Evolutionary conservation across 2,888 invertebrate species (phyloP), one percentile per base, ranked within the genome.

Genomic region (Platycheirus albimanus): DNA sequence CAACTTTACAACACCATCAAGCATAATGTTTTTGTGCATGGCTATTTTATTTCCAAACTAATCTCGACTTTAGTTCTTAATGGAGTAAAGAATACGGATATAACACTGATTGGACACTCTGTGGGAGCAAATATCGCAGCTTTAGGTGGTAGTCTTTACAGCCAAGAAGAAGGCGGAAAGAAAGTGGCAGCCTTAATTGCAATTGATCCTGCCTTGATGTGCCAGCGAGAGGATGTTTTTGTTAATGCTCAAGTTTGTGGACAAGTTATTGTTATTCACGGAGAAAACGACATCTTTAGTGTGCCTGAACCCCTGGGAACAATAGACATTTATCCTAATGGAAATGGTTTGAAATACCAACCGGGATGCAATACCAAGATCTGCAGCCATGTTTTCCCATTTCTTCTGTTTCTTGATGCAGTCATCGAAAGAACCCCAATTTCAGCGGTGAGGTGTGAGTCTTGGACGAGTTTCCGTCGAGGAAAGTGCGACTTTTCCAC

Each of bases 71-170:
- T 51, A 28, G 30, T 17, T 51, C 11, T 11, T 1, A 51, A 11
- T 51, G 51, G 51, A 5, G 30, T 51, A 1, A 51, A 17, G 3
- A 28, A 30, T 1, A 30, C 51, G 3, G 28, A 88, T 33, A 87
- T 89, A 0, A 89, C 87, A 0, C 38, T 89, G 30, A 88, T 86
- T 0, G 90, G 89, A 1, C 90, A 89, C 45, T 89, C 90, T 4
- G 89, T 89, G 43, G 90, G 90, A 6, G 89, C 89, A 0, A 89
- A 89, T 79, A 87, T 88, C 13, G 89, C 88, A 0, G 89, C 90
- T 0, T 24, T 89, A 51, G 90, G 87, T 0, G 88, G 88, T 0
- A 85, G 86, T 11, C 15, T 51, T 3, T 15, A 51, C 30, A 51
- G 30, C 8, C 15, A 51, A 17, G 51, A 51, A 51, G 10, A 8